Evolutionary conservation across 1,140 invertebrate species (phyloP), one percentile per base, ranked within the genome.

Genomic region (Colletes latitarsis): DNA sequence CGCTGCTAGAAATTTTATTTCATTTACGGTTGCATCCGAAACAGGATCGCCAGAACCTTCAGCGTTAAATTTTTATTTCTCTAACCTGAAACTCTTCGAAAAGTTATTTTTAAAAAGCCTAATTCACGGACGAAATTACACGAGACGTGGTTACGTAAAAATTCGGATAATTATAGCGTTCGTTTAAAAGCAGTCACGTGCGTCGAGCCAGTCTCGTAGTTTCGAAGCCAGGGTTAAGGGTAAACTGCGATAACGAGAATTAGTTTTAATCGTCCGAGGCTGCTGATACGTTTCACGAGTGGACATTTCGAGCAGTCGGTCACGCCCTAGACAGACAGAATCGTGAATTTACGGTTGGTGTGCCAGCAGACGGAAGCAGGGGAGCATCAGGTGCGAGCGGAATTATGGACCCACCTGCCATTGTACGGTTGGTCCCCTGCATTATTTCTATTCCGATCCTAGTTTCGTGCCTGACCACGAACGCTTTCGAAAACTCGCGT

Each of bases 291-390:
- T 72, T 85, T 85, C 67, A 52, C 43, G 63, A 82, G 75, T 75
- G 60, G 57, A 78, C 73, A 66, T 70, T 69, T 62, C 9, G 49
- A 72, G 71, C 75, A 69, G 52, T 64, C 75, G 55, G 86, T 88
- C 81, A 88, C 81, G 83, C 86, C 83, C 46, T 72, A 49, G 81
- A 77, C 72, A 80, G 69, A 70, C 74, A 79, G 74, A 83, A 86
- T 84, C 84, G 89, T 89, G 78, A 89, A 89, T 91, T 91, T 87
- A 91, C 90, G 90, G 88, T 89, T 86, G 83, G 85, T 75, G 46
- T 86, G 86, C 72, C 84, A 82, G 74, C 81, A 83, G 86, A 90
- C 89, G 90, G 90, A 91, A 91, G 77, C 88, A 82, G 71, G 73
- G 84, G 67, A 81, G 87, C 85, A 91, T 91, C 89, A 90, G 89